These are phyloP conservation scores for Sterna hirundo DNA, from an alignment of 2,113 vertebrate genomes.

Conservation along the genomic window DNA sequence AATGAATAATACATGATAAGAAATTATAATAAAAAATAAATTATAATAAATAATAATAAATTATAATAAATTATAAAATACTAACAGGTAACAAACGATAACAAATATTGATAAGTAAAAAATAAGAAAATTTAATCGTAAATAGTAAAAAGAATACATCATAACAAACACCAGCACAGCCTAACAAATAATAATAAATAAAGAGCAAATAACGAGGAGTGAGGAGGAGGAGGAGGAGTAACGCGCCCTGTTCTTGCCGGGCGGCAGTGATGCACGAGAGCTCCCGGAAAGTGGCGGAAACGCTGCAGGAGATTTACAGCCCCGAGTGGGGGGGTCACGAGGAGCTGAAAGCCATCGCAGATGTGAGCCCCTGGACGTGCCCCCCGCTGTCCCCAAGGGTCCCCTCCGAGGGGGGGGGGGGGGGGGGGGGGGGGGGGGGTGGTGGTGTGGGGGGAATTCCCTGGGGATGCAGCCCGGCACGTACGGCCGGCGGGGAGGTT, in stretches of 20 bases:
- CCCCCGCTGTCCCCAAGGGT: background rate
- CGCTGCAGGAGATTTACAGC: constrained; percentile 88
- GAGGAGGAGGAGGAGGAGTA: too few relatives aligned
- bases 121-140: too few relatives aligned
- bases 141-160: too few relatives aligned
- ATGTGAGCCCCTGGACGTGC: constrained; percentile 63
- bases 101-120: too few relatives aligned
- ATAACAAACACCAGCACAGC: too few relatives aligned
- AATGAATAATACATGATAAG: background rate
- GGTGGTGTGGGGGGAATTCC: background rate
- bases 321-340: constrained; percentile 83
- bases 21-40: too few relatives aligned
- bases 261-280: constrained; percentile 89
- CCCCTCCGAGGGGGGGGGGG: background rate
- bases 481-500: accelerated
- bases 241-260: background rate
- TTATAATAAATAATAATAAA: too few relatives aligned
- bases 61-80: too few relatives aligned
- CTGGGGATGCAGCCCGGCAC: background rate
- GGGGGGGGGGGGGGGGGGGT: too few relatives aligned
- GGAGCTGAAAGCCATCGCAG: constrained; percentile 83
- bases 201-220: too few relatives aligned
- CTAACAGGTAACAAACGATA: too few relatives aligned
- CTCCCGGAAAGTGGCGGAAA: constrained; percentile 86
- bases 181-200: too few relatives aligned